Conservation (phyloP, 2,113 vertebrate species). For the Nettapus auritus region DNA sequence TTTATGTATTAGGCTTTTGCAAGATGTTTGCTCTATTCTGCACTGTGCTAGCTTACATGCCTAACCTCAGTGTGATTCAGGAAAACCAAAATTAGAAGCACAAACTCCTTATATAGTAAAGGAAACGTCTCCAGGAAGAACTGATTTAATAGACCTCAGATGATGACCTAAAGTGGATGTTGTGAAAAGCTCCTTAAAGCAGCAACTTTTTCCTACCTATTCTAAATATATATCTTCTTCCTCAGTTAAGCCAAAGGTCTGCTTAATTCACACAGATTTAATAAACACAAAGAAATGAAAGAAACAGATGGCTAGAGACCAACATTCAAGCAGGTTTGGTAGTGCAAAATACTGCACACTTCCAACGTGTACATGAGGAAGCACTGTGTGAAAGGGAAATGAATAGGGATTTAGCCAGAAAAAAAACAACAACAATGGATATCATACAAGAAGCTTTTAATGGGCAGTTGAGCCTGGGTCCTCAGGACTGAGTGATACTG, state of each 20-base stretch:
- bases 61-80: not conserved
- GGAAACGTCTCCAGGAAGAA: not conserved
- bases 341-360: not conserved
- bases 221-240: slow-evolving; percentile 15
- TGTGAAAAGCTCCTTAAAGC: slow-evolving; percentile 22
- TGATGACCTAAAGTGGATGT: slow-evolving; percentile 31
- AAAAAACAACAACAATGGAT: not conserved
- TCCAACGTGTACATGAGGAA: not conserved
- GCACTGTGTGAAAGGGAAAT: not conserved
- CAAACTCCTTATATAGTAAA: slow-evolving; percentile 47
- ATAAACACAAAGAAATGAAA: not conserved
- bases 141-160: not conserved
- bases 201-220: slow-evolving; percentile 28
- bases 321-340: not conserved
- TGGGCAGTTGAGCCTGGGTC: not conserved
- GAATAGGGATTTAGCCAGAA: not conserved
- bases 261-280: slow-evolving; percentile 10
- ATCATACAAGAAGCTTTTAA: not conserved
- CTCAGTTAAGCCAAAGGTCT: slow-evolving; percentile 10
- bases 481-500: not conserved
- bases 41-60: not conserved
- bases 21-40: not conserved
- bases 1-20: not conserved
- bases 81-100: slow-evolving; percentile 41
- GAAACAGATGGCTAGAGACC: slow-evolving; percentile 4